These are phyloP conservation scores for Agelas oroides DNA, from an alignment of 37 sponge, comb jelly and placozoan genomes.

Conservation along the genomic window DNA sequence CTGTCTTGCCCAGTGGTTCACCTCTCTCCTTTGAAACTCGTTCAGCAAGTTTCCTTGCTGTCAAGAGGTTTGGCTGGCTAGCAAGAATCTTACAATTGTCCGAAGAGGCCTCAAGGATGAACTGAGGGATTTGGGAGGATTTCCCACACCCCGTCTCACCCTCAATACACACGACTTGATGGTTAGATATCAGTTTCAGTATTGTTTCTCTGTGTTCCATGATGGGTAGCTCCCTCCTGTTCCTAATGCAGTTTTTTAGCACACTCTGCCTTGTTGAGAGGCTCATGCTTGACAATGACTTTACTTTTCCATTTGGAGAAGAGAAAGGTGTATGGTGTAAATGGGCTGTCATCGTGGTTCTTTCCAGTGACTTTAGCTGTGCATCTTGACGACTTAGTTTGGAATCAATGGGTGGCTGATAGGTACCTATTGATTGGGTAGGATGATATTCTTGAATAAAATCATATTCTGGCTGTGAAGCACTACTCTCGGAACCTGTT, in stretches of 20 bases:
- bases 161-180: conserved; percentile 49
- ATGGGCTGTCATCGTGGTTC: too few species aligned
- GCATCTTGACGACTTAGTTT: too few species aligned
- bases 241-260: conserved; percentile 34
- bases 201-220: conserved; percentile 49
- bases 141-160: conserved; percentile 78
- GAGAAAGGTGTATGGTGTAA: too few species aligned
- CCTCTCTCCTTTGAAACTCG: conserved; percentile 40
- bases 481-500: too few species aligned
- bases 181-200: conserved; percentile 3
- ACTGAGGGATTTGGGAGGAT: conserved; percentile 66
- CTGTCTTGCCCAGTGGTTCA: conserved; percentile 13
- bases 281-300: not conserved
- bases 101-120: conserved; percentile 36
- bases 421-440: too few species aligned
- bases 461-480: too few species aligned
- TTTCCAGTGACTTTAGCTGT: too few species aligned
- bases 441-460: too few species aligned
- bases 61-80: conserved; percentile 59
- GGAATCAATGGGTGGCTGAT: too few species aligned
- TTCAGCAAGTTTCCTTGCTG: conserved; percentile 49
- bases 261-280: conserved; percentile 4
- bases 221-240: conserved; percentile 51
- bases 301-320: too few species aligned
- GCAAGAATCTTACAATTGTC: conserved; percentile 23